Percentiles rank a stretch among this genome's conserved stretches.
These are phyloP conservation scores for Plecturocebus donacophilus DNA, from an alignment of 2,113 vertebrate species.

Conservation along the genomic window DNA sequence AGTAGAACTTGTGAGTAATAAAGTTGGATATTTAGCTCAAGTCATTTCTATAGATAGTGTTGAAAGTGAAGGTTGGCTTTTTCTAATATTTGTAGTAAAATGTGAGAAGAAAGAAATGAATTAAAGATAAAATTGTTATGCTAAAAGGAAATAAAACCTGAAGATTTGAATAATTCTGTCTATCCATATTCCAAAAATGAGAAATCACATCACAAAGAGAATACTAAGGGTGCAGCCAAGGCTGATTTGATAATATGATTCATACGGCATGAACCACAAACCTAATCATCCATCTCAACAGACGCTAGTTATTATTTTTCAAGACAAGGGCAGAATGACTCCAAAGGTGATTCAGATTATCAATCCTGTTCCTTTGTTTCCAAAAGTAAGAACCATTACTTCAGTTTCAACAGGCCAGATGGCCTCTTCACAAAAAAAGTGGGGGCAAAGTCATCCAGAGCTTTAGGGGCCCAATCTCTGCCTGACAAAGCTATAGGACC, in stretches of 20 bases:
- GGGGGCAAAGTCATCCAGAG: background rate
- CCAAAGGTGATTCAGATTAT: background rate
- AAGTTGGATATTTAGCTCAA: background rate
- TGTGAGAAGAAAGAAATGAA: background rate
- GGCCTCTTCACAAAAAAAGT: background rate
- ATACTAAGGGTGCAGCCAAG: background rate
- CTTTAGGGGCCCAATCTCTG: background rate
- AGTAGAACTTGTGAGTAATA: background rate
- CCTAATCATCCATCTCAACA: background rate
- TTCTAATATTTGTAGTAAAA: background rate
- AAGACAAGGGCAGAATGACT: background rate
- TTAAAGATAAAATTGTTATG: background rate
- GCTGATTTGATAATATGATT: background rate
- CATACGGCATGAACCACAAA: background rate
- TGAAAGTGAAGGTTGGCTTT: background rate
- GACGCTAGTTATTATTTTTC: background rate
- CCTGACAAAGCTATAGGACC: too few species aligned
- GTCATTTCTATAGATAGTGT: background rate
- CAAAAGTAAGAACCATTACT: background rate
- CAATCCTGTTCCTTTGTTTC: background rate
- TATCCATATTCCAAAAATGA: background rate
- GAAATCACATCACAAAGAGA: background rate
- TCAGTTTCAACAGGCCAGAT: background rate
- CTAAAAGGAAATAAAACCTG: background rate
- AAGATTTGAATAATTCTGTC: background rate